phyloP scores from a whole-genome alignment of 2,888 invertebrate genomes.

The Coremacera marginata region DNA sequence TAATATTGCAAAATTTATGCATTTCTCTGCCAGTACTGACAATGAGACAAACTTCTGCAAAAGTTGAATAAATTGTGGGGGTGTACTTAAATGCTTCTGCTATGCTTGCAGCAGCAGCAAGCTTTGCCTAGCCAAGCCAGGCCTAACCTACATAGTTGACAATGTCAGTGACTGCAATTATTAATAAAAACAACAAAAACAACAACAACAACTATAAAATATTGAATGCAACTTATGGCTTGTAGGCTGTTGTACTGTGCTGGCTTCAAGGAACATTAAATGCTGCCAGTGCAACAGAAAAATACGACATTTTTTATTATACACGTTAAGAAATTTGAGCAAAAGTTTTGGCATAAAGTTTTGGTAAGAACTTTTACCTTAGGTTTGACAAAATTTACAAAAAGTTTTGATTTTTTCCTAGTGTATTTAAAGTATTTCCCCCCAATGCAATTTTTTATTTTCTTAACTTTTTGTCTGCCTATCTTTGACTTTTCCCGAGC shows the following conservation, averaged over 20 bases:
- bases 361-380: too few species aligned
- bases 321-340: neutral
- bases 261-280: neutral
- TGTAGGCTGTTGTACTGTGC: neutral
- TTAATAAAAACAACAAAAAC: neutral
- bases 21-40: slow-evolving; percentile 7
- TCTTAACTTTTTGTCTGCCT: neutral
- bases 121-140: neutral
- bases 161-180: neutral
- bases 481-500: slow-evolving; percentile 6
- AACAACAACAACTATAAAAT: neutral
- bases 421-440: neutral
- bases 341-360: neutral
- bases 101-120: neutral
- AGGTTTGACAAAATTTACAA: too few species aligned
- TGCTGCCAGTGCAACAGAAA: neutral
- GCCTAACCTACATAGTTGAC: neutral
- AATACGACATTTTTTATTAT: neutral
- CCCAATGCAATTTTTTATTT: neutral
- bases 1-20: slow-evolving; percentile 49
- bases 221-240: neutral
- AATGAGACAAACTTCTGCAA: neutral
- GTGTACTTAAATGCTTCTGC: neutral
- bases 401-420: neutral
- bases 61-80: slow-evolving; percentile 3